Evolutionary conservation across 2,113 vertebrate genomes (phyloP), one percentile per base, ranked within the genome.

Genomic region (Ceyx cyanopectus): DNA sequence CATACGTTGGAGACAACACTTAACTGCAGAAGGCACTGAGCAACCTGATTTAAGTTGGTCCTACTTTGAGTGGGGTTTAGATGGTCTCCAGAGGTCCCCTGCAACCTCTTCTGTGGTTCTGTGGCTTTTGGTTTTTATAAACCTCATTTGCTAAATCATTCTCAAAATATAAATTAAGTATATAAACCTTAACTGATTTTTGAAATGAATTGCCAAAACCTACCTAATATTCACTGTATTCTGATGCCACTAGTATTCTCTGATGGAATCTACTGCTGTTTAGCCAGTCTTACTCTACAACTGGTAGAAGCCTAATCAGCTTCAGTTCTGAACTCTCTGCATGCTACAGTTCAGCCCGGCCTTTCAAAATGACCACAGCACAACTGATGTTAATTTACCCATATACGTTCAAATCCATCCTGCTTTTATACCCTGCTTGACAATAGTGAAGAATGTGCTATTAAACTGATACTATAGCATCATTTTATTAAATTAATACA

Each of bases 361-460:
- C 46, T 73, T 92, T 93, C 81, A 76, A 89, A 93, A 87, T 37
- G 50, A 73, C 58, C 50, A 75, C 30, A 63, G 61, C 21, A 72
- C 30, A 87, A 91, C 0, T 72, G 69, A 68, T 57, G 40, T n/a
- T 72, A 72, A 67, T 79, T 90, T 74, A 84, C 6, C 20, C 0
- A 1, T 41, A 67, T n/a, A 22, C 41, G 18, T 65, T 81, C 54
- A 50, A 92, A 87, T 76, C 14, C 27, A 74, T 37, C 46, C 60
- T 54, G 32, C 27, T 93, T 87, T 85, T 83, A 72, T 58, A 72
- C 53, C 87, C 41, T 27, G 62, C 37, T 68, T 72, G 23, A 73
- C 56, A 68, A 62, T 2, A 76, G 34, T 57, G 54, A 79, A 85
- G 93, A 82, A 53, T 14, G 5, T 80, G n/a, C 19, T 85, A 73